Percentiles rank a stretch among this genome's conserved stretches.
Conservation (phyloP, 2,888 invertebrate genomes). For the Helobdella robusta region DNA sequence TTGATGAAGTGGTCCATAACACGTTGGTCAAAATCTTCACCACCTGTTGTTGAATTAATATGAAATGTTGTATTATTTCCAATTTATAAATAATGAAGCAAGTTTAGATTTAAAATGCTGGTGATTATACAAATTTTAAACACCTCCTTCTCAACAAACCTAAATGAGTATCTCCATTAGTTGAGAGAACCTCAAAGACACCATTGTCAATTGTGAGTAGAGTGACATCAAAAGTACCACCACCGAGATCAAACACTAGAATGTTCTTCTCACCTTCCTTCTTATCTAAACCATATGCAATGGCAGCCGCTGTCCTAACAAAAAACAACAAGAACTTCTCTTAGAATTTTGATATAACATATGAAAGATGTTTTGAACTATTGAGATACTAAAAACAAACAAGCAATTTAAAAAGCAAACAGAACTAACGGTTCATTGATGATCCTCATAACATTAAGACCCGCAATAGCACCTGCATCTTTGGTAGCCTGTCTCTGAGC, state of each 20-base stretch:
- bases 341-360: not conserved
- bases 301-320: slow-evolving; percentile 74
- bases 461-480: slow-evolving; percentile 90
- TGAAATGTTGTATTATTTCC: not conserved
- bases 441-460: slow-evolving; percentile 82
- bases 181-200: slow-evolving; percentile 78
- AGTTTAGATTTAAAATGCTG: not conserved
- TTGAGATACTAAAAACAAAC: not conserved
- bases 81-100: slow-evolving; percentile 68
- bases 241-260: slow-evolving; percentile 94
- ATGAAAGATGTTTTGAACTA: not conserved
- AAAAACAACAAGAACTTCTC: slow-evolving; percentile 3
- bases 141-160: slow-evolving; percentile 57
- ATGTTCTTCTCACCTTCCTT: slow-evolving; percentile 96
- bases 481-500: slow-evolving; percentile 98
- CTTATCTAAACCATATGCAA: slow-evolving; percentile 92
- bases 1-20: slow-evolving; percentile 99
- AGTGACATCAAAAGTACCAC: slow-evolving; percentile 98
- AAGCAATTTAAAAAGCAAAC: not conserved
- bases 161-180: slow-evolving; percentile 91
- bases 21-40: slow-evolving; percentile 96
- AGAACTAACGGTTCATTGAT: slow-evolving; percentile 69
- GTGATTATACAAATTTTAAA: no score
- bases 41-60: slow-evolving; percentile 53
- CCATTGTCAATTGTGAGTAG: slow-evolving; percentile 95